phyloP scores from a whole-genome alignment of 2,797 vertebrate species.

The Pagetopsis macropterus region DNA sequence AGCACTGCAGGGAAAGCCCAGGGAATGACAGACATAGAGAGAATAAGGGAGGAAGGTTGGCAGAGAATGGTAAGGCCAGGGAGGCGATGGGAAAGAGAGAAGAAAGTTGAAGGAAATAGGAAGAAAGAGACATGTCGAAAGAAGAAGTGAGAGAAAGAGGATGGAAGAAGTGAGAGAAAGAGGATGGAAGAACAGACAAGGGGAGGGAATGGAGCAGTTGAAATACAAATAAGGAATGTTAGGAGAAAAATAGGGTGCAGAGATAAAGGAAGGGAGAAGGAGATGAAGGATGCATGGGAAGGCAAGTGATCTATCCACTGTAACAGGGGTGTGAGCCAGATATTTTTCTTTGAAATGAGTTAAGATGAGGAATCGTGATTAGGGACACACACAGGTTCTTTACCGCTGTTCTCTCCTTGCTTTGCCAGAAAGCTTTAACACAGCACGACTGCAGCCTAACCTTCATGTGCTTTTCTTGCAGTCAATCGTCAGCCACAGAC shows the following conservation, averaged over 20 bases:
- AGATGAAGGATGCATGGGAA: slow-evolving; percentile 11
- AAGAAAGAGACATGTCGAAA: slow-evolving; percentile 8
- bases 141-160: not conserved
- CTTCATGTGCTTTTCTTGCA: slow-evolving; percentile 41
- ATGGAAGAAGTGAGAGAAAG: slow-evolving; percentile 2
- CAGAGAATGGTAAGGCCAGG: slow-evolving; percentile 17
- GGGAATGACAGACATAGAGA: slow-evolving; percentile 39
- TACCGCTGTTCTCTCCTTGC: slow-evolving; percentile 8
- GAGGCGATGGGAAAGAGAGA: not conserved
- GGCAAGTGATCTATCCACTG: slow-evolving; percentile 18
- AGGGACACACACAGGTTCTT: slow-evolving; percentile 24
- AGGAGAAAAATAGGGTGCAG: slow-evolving; percentile 12
- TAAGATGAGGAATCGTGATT: slow-evolving; percentile 24
- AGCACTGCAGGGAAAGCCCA: slow-evolving; percentile 38
- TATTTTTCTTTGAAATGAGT: slow-evolving; percentile 39
- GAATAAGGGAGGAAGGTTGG: slow-evolving; percentile 22
- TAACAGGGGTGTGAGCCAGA: slow-evolving; percentile 19
- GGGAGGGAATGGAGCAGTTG: not conserved
- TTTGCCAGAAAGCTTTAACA: slow-evolving; percentile 16
- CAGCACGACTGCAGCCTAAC: slow-evolving; percentile 9
- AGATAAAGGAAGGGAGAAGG: not conserved
- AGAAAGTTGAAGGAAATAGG: not conserved
- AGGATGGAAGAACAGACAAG: not conserved
- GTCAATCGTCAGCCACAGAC: slow-evolving; percentile 13
- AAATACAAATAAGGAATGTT: slow-evolving; percentile 18